Conservation (phyloP, 2,888 invertebrate species). For the Trichopoda pennipes region DNA sequence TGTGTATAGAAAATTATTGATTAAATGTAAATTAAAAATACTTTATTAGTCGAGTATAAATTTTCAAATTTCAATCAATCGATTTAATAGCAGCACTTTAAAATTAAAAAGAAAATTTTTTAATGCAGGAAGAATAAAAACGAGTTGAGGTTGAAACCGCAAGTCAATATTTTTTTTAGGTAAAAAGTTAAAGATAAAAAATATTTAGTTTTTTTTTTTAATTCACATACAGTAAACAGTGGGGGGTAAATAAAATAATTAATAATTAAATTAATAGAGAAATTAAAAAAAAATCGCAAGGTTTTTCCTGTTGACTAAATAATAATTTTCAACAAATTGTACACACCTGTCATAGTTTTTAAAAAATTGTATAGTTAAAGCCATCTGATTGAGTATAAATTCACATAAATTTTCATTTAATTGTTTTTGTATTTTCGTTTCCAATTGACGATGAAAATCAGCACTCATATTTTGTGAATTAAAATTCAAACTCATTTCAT, state of each 20-base stretch:
- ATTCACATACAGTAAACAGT: too few species aligned
- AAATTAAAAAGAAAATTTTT: too few species aligned
- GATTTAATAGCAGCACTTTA: too few species aligned
- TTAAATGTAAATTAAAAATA: too few species aligned
- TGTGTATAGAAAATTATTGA: too few species aligned
- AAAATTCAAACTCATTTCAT: too few species aligned
- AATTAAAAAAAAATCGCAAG: constrained; percentile 10
- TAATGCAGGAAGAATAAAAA: too few species aligned
- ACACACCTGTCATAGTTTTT: constrained; percentile 87
- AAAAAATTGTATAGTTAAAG: constrained; percentile 89
- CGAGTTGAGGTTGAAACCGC: constrained; percentile 2
- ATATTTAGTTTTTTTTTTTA: too few species aligned
- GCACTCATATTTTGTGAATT: constrained; percentile 50
- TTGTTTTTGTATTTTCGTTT: constrained; percentile 82
- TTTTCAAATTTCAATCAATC: too few species aligned
- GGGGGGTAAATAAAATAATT: too few species aligned
- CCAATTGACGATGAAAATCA: constrained; percentile 72
- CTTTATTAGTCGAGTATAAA: too few species aligned
- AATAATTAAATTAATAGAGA: constrained; percentile 45
- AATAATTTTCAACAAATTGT: too few species aligned
- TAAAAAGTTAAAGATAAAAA: constrained; percentile 17
- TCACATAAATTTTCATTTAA: constrained; percentile 84
- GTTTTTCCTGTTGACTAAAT: constrained; percentile 42
- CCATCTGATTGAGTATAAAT: constrained; percentile 89
- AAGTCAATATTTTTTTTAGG: constrained; percentile 22